phyloP scores from a whole-genome alignment of 2,888 invertebrate species.

The Caenorhabditis panamensis region DNA sequence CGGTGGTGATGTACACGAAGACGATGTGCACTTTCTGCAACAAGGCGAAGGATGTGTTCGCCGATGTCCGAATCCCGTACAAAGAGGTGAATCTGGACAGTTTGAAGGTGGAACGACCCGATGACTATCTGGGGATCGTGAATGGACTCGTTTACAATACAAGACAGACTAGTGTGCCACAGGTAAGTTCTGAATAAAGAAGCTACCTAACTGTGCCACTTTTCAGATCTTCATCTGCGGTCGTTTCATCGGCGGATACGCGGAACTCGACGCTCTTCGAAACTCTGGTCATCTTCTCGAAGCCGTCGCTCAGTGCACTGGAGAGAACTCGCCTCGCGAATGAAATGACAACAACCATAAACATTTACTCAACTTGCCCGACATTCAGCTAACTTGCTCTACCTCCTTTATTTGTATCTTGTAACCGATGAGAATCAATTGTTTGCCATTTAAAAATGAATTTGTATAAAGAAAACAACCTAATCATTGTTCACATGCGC shows the following conservation, averaged over 20 bases:
- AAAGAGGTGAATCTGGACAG: slow-evolving; percentile 67
- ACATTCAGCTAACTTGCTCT: not conserved
- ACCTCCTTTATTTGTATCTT: not conserved
- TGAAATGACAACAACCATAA: not conserved
- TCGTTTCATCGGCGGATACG: slow-evolving; percentile 74
- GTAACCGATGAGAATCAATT: too few relatives aligned
- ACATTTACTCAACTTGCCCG: not conserved
- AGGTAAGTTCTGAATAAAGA: slow-evolving; percentile 46
- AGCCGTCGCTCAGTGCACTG: slow-evolving; percentile 70
- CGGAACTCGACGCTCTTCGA: slow-evolving; percentile 73
- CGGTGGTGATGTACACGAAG: slow-evolving; percentile 69
- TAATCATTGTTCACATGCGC: not conserved
- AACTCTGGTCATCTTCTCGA: slow-evolving; percentile 71
- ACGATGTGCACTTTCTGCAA: slow-evolving; percentile 65
- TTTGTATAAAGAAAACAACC: not conserved
- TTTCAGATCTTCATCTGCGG: slow-evolving; percentile 74
- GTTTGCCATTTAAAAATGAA: not conserved
- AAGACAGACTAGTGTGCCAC: slow-evolving; percentile 69
- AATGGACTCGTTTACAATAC: slow-evolving; percentile 72
- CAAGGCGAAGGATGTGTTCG: slow-evolving; percentile 64
- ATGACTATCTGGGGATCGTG: slow-evolving; percentile 66
- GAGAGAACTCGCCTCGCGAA: slow-evolving; percentile 54
- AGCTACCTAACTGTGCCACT: not conserved
- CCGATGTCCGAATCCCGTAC: slow-evolving; percentile 54
- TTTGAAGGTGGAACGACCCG: slow-evolving; percentile 63